Percentiles rank a stretch among this genome's conserved stretches.
Conservation (phyloP, 2,113 vertebrate genomes). For the Tonatia bakeri region DNA sequence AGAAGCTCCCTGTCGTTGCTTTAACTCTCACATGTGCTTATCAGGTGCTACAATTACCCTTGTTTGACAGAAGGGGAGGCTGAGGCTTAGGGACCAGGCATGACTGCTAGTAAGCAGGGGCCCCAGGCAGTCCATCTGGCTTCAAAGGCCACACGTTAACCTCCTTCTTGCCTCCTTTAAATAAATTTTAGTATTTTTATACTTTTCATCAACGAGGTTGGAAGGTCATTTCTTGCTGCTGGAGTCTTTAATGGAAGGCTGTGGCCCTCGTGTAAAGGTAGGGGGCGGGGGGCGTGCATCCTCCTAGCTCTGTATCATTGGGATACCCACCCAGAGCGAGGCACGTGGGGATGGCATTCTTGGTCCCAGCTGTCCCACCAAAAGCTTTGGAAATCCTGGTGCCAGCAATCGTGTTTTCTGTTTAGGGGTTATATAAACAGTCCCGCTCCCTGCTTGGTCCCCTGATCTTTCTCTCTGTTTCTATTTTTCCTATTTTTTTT, state of each 20-base stretch:
- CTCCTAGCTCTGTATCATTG: not conserved
- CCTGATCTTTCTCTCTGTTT: not conserved
- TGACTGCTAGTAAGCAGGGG: not conserved
- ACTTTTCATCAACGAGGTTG: not conserved
- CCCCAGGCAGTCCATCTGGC: not conserved
- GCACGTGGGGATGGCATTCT: accelerated
- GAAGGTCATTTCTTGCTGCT: not conserved
- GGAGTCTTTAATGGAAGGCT: not conserved
- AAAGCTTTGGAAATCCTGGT: not conserved
- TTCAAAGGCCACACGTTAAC: not conserved
- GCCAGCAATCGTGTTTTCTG: not conserved
- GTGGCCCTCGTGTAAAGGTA: not conserved
- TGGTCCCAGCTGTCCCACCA: not conserved
- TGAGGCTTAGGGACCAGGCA: not conserved
- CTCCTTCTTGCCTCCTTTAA: not conserved
- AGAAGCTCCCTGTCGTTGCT: not conserved
- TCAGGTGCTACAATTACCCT: not conserved
- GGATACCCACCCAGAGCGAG: not conserved
- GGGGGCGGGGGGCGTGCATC: not conserved
- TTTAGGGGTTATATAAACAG: not conserved
- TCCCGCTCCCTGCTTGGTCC: not conserved
- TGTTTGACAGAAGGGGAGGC: not conserved
- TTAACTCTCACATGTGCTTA: not conserved
- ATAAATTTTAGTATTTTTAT: not conserved
- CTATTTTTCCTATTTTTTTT: not conserved